phyloP scores from a whole-genome alignment of 2,113 vertebrate genomes.

The Pontoporia blainvillei region DNA sequence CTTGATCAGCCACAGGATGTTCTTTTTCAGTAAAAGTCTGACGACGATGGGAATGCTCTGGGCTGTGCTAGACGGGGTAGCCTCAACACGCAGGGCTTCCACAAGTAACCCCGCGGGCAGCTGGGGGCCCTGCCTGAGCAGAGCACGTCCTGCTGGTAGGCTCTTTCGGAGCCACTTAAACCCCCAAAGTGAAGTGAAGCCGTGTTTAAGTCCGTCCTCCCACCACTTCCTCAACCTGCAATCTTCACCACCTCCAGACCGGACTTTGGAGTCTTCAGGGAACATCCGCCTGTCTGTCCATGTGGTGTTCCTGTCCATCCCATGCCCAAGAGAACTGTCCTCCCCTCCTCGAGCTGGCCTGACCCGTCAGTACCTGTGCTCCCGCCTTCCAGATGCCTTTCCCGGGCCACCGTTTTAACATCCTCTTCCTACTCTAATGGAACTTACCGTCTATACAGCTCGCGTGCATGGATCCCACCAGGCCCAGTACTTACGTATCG shows the following conservation, averaged over 20 bases:
- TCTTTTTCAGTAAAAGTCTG: background rate
- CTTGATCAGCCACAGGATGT: background rate
- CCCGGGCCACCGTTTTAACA: background rate
- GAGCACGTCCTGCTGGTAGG: background rate
- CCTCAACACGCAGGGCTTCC: background rate
- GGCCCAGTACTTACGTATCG: background rate
- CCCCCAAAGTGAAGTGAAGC: background rate
- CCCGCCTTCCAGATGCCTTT: background rate
- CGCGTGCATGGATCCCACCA: background rate
- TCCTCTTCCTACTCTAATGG: background rate
- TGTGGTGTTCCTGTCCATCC: background rate
- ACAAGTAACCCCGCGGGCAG: background rate
- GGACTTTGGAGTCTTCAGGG: background rate
- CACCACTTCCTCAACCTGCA: background rate
- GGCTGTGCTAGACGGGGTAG: background rate
- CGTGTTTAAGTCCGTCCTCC: background rate
- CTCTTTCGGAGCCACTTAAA: background rate
- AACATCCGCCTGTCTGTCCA: background rate
- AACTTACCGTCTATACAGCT: background rate
- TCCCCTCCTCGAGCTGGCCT: background rate
- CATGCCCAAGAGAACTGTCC: background rate
- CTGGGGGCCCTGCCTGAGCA: background rate
- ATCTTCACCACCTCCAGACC: background rate
- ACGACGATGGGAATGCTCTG: background rate
- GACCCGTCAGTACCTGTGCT: no score